Conservation (phyloP, 2,888 invertebrate genomes). For the Scelioninae gen. 1 region DNA sequence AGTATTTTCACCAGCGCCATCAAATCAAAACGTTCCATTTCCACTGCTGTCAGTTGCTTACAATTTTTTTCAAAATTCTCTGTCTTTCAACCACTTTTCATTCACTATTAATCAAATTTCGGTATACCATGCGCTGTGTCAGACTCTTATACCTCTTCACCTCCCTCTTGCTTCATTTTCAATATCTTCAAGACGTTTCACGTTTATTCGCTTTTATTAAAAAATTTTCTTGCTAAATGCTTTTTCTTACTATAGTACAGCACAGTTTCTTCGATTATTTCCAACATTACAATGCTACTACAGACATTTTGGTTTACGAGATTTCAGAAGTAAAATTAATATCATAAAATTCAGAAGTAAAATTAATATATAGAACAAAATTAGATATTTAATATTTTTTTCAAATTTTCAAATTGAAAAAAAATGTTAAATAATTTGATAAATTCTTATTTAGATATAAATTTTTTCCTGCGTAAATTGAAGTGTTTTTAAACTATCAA, state of each 20-base stretch:
- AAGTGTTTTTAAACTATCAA: too few species aligned
- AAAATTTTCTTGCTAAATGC: constrained; percentile 6
- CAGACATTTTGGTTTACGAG: too few species aligned
- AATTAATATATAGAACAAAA: too few species aligned
- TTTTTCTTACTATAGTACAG: background rate
- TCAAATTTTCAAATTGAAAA: too few species aligned
- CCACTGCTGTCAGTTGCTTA: constrained; percentile 16
- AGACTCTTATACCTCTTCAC: background rate
- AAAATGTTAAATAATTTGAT: too few species aligned
- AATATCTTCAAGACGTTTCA: background rate
- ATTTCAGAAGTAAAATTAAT: too few species aligned
- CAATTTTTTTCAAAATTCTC: constrained; percentile 7
- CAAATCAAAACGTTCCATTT: constrained; percentile 22
- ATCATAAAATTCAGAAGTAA: too few species aligned
- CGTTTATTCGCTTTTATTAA: constrained; percentile 16
- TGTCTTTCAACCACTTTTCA: constrained; percentile 19
- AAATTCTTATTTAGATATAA: too few species aligned
- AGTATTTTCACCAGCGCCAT: background rate
- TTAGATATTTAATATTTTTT: too few species aligned
- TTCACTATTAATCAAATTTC: constrained; percentile 27
- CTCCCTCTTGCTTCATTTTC: background rate
- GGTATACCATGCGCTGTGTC: background rate
- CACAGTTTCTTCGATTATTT: too few species aligned
- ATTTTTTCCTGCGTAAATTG: too few species aligned
- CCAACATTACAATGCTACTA: too few species aligned